These are phyloP conservation scores for Saturnia pavonia DNA, from an alignment of 2,888 invertebrate species.

Conservation along the genomic window DNA sequence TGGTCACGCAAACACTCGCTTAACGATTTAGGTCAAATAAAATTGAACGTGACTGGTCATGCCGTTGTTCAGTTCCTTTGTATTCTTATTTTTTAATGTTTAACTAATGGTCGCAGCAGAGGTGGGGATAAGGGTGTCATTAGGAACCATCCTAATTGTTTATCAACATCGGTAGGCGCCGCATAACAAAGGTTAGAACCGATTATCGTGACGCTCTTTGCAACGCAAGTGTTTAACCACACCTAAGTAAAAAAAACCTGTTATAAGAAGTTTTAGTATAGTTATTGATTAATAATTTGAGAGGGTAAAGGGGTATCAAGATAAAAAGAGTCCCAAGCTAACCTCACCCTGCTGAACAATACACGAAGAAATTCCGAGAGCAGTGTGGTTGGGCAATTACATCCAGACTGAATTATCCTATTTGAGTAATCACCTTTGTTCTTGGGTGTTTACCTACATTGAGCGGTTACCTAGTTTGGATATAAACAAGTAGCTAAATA, in stretches of 20 bases:
- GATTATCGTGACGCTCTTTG: too few relatives aligned
- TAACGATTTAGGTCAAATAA: conserved; percentile 3
- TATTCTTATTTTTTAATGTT: background rate
- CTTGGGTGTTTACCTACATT: too few relatives aligned
- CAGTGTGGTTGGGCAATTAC: background rate
- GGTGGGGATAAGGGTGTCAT: background rate
- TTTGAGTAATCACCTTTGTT: too few relatives aligned
- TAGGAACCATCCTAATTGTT: background rate
- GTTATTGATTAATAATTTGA: too few relatives aligned
- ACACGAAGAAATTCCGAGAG: too few relatives aligned
- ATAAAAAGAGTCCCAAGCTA: background rate
- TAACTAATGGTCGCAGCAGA: background rate
- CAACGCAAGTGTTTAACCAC: background rate
- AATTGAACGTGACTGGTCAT: background rate
- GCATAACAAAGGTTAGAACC: too few relatives aligned
- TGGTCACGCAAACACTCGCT: conserved; percentile 4
- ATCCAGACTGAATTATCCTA: background rate
- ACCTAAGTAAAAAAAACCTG: background rate
- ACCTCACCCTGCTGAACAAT: background rate
- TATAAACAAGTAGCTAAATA: too few relatives aligned
- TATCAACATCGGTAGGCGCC: too few relatives aligned
- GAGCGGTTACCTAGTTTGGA: too few relatives aligned
- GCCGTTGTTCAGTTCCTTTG: background rate
- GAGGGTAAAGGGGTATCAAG: too few relatives aligned
- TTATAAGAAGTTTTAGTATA: too few relatives aligned